Evolutionary conservation across 1,140 invertebrate species (phyloP).

Genomic region (Palaemon carinicauda): DNA sequence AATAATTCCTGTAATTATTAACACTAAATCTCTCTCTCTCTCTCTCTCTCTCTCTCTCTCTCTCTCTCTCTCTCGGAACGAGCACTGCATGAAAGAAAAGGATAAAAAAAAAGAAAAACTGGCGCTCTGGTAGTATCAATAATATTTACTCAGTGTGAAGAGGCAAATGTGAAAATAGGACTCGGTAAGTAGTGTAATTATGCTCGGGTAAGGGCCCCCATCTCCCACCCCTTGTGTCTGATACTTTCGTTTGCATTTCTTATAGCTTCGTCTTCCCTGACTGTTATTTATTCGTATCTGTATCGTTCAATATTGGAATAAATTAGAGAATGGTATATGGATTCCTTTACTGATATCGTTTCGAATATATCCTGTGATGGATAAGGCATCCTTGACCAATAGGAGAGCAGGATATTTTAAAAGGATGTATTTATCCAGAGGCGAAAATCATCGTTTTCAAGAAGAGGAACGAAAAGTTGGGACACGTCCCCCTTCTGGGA

Average conservation of each 20-base stretch:
- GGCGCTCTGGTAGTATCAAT: constrained; percentile 19
- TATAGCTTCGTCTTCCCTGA: not conserved
- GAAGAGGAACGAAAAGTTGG: not conserved
- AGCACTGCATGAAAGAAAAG: not conserved
- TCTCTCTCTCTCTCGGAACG: not conserved
- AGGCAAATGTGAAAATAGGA: constrained; percentile 51
- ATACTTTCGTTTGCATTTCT: not conserved
- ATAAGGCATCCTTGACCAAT: no score
- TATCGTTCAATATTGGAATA: not conserved
- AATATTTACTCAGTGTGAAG: constrained; percentile 52
- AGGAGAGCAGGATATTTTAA: no score
- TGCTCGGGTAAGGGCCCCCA: not conserved
- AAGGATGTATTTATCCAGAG: not conserved
- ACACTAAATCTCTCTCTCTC: not conserved
- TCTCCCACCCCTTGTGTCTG: not conserved
- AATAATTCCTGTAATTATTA: no score
- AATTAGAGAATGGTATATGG: no score
- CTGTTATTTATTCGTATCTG: no score
- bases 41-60: not conserved
- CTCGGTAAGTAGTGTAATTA: constrained; percentile 46
- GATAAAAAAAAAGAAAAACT: not conserved
- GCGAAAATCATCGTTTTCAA: not conserved
- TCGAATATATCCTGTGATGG: no score
- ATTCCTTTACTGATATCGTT: no score
- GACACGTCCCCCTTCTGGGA: no score